A percentile compares a stretch with the other conserved stretches of the same genome.
These are phyloP conservation scores for Zygaena filipendulae DNA, from an alignment of 2,888 invertebrate species.

Conservation along the genomic window DNA sequence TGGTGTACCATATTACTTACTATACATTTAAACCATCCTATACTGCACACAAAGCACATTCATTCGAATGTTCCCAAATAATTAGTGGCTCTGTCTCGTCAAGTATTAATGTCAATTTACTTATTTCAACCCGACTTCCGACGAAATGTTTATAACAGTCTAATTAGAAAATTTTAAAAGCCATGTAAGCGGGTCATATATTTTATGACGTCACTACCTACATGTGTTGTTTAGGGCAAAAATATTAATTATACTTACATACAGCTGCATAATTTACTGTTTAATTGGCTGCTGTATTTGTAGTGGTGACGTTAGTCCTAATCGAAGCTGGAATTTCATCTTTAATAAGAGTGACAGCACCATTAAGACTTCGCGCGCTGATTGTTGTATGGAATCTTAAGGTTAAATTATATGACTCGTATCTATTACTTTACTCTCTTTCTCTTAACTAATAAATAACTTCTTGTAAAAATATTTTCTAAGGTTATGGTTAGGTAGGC, in stretches of 20 bases:
- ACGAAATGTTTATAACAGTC: slow-evolving; percentile 32
- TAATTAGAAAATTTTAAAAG: slow-evolving; percentile 38
- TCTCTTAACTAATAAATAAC: slow-evolving; percentile 22
- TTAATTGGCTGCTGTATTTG: too few relatives aligned
- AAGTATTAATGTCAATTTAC: slow-evolving; percentile 36
- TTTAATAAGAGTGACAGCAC: slow-evolving; percentile 40
- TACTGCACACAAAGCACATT: slow-evolving; percentile 9
- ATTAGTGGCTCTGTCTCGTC: slow-evolving; percentile 35
- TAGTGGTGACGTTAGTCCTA: slow-evolving; percentile 34
- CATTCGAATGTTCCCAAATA: slow-evolving; percentile 25
- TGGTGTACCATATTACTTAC: too few relatives aligned
- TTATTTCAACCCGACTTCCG: slow-evolving; percentile 24
- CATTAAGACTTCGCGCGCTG: slow-evolving; percentile 61
- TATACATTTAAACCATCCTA: too few relatives aligned
- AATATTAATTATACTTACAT: too few relatives aligned
- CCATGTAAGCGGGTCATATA: slow-evolving; percentile 27
- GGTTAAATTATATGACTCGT: slow-evolving; percentile 55
- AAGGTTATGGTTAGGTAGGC: too few relatives aligned
- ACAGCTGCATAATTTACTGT: too few relatives aligned
- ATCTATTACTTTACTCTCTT: slow-evolving; percentile 20
- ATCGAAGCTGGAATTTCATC: slow-evolving; percentile 49
- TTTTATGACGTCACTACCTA: slow-evolving; percentile 28
- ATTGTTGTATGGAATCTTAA: slow-evolving; percentile 50
- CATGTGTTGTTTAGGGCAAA: too few relatives aligned
- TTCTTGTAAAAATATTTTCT: too few relatives aligned